Evolutionary conservation across 2,113 vertebrate species (phyloP), one percentile per base, ranked within the genome.

Genomic region (Erinaceus europaeus): DNA sequence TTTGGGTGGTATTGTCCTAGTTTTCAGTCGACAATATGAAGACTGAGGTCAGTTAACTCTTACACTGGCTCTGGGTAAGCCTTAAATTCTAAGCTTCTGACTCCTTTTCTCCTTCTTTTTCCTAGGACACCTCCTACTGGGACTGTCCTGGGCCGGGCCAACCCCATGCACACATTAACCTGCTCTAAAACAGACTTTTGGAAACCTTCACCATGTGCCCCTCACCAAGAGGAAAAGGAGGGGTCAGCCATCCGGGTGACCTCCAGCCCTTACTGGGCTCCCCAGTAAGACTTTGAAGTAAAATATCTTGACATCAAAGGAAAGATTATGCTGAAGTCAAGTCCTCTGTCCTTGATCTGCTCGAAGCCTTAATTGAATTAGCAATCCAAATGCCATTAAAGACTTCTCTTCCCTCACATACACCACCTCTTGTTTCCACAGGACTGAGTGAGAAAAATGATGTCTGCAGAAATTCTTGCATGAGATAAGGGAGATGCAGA

Each of bases 311-410:
- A 73, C 80, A 94, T 95, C 92, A 94, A 94, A 95, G 89, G 82
- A 93, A 92, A 78, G 81, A 84, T 75, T 91, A 91, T 62, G 65
- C 74, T 61, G 59, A 84, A 75, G 53, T 84, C 69, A 90, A n/a
- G 48, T 68, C 42, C 55, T 92, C 89, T 44, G 59, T 61, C 48
- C 92, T 93, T 83, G 74, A 86, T 91, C 79, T 92, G 67, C 82
- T 83, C 75, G 79, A 83, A 85, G 83, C 40, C 75, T 89, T 89
- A 90, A 94, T 92, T 92, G 69, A 92, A 93, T 95, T 89, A 93
- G 82, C 53, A 75, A 50, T n/a, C 44, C 48, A 93, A 29, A 27
- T n/a, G n/a, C n/a, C n/a, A n/a, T n/a, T n/a, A n/a, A n/a, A n/a
- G n/a, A n/a, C n/a, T n/a, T n/a, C n/a, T n/a, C n/a, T n/a, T n/a